Evolutionary conservation across 2,113 vertebrate genomes (phyloP), one percentile per base, ranked within the genome.

Genomic region (Callocephalon fimbriatum): DNA sequence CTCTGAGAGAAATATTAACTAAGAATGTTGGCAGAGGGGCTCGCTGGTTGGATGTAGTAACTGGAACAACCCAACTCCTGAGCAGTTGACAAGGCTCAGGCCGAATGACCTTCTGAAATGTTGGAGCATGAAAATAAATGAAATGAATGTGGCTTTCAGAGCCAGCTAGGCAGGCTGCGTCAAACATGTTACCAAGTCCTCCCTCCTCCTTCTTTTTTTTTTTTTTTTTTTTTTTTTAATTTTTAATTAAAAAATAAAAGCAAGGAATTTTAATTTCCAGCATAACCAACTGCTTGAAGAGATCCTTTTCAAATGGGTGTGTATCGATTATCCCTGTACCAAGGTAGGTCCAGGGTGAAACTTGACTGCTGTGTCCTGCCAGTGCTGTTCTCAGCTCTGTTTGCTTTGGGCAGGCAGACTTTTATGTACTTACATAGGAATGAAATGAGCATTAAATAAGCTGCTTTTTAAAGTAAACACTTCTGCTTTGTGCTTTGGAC

Each of bases 111-210:
- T 92, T 95, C 83, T 81, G 48, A 89, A 92, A 95, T 87, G 58
- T 40, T 74, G 91, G 66, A 89, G 87, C 95, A 82, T 95, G 96
- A 95, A 93, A 95, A 90, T 54, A 94, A 94, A 79, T 68, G 94
- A 87, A 42, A 61, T 81, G 73, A 96, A 79, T 53, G 80, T 87
- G 77, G 83, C 83, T 94, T 93, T 94, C 80, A 87, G 81, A 95
- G 86, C 67, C 59, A 88, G 88, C 2, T 76, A 88, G 88, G 1
- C 90, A 68, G 68, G 70, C 86, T 74, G 38, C 81, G 81, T 78
- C 86, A 86, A 65, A 74, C 66, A 40, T 92, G 68, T 89, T 89
- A 88, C 76, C 48, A 53, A 63, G 48, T 74, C 56, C 38, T 79
- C 51, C 35, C 23, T 50, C 35, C 38, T 56, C 26, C 0, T 32